phyloP scores from a whole-genome alignment of 1,140 invertebrate genomes.

The Zaprionus camerounensis region DNA sequence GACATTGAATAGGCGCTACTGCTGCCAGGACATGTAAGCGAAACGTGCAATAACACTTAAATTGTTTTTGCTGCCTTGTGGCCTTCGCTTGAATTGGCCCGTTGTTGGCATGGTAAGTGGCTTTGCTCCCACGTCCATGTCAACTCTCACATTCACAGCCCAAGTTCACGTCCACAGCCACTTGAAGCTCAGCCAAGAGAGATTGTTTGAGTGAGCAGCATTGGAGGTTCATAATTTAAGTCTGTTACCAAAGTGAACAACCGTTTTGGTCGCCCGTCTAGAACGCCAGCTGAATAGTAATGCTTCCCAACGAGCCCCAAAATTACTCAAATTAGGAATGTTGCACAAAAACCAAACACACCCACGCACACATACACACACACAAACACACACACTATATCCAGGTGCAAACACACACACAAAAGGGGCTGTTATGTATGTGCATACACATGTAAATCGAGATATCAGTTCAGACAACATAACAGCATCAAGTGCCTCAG shows the following conservation, averaged over 20 bases:
- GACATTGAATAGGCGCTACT: slow-evolving; percentile 29
- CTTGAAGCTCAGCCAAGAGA: slow-evolving; percentile 10
- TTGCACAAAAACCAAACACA: slow-evolving; percentile 22
- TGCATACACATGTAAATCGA: slow-evolving; percentile 20
- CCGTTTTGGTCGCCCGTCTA: not conserved
- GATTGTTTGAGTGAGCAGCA: slow-evolving; percentile 23
- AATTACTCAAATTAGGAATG: slow-evolving; percentile 53
- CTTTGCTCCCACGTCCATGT: not conserved
- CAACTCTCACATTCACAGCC: not conserved
- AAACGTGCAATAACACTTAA: slow-evolving; percentile 63
- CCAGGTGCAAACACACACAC: slow-evolving; percentile 3
- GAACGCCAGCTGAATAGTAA: slow-evolving; percentile 56
- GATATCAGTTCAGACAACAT: slow-evolving; percentile 18
- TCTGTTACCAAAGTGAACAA: slow-evolving; percentile 40
- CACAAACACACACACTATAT: not conserved
- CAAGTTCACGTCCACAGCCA: not conserved
- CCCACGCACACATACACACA: slow-evolving; percentile 4
- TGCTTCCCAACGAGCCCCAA: slow-evolving; percentile 46
- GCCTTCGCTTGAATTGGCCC: slow-evolving; percentile 26
- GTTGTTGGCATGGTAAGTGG: slow-evolving; percentile 38
- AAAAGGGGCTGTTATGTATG: not conserved
- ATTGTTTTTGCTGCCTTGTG: slow-evolving; percentile 50
- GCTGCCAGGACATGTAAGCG: slow-evolving; percentile 48
- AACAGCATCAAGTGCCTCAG: not conserved
- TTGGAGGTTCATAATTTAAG: slow-evolving; percentile 38